Percentiles rank a stretch among this genome's conserved stretches.
Evolutionary conservation across 2,797 vertebrate genomes (phyloP).

Genomic region (Ptychobarbus kaznakovi): DNA sequence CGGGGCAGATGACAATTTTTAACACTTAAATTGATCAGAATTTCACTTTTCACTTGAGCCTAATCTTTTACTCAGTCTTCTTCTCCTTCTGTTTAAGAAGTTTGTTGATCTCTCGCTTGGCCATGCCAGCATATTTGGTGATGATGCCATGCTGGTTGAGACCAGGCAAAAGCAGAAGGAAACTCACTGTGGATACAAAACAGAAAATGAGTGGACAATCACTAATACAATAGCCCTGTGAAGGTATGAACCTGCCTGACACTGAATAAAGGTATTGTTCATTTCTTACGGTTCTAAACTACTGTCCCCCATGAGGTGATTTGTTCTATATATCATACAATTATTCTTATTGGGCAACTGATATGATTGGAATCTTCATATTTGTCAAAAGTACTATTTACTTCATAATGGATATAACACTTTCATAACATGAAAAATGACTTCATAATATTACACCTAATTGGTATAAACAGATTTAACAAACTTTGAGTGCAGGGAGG

Average conservation of each 20-base stretch:
- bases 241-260: neutral
- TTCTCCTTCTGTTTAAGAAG: conserved; percentile 98
- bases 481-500: neutral
- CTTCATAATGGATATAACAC: neutral
- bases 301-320: too few species aligned
- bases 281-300: too few species aligned
- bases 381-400: neutral
- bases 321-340: too few species aligned
- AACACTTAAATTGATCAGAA: conserved; percentile 11
- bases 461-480: neutral
- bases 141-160: conserved; percentile 95
- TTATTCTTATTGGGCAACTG: too few species aligned
- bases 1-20: conserved; percentile 11
- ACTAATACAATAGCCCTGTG: neutral
- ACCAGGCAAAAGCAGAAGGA: conserved; percentile 91
- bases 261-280: too few species aligned
- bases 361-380: neutral
- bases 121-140: conserved; percentile 92
- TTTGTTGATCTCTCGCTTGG: conserved; percentile 96
- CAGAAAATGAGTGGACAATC: neutral
- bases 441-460: neutral
- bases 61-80: conserved; percentile 86
- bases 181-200: conserved; percentile 80
- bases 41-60: neutral
- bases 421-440: neutral